Conservation (phyloP, 2,113 vertebrate genomes). For the Herpetotheres cachinnans region DNA sequence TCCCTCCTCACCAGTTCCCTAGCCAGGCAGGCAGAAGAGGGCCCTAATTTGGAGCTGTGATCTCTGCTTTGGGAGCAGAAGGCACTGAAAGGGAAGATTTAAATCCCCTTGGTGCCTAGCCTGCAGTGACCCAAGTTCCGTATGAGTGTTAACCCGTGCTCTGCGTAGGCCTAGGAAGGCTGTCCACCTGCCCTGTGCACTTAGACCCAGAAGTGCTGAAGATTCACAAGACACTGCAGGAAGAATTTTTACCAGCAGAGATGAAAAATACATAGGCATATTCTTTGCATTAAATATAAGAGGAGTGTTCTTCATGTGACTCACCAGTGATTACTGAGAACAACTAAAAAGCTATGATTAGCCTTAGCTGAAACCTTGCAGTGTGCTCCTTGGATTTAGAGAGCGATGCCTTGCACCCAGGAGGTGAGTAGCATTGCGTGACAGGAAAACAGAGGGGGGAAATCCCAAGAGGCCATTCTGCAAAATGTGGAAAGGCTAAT, state of each 20-base stretch:
- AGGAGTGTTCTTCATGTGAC: conserved; percentile 15
- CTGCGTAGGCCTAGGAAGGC: not conserved
- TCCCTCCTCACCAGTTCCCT: not conserved
- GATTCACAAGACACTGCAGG: not conserved
- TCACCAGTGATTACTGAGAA: conserved; percentile 11
- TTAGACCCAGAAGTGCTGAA: not conserved
- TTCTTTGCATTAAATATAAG: not conserved
- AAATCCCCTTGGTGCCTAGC: not conserved
- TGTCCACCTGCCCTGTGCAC: not conserved
- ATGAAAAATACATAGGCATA: not conserved
- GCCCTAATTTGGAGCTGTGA: not conserved
- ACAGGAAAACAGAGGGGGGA: not conserved
- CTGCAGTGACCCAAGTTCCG: not conserved
- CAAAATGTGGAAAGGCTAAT: not conserved
- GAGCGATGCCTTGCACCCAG: not conserved
- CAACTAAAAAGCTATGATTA: conserved; percentile 9
- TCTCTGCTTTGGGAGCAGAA: not conserved
- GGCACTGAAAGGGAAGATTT: not conserved
- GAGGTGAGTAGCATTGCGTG: not conserved
- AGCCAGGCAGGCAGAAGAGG: not conserved
- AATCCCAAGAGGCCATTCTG: not conserved
- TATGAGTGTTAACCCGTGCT: not conserved
- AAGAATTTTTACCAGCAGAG: not conserved
- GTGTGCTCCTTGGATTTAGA: not conserved
- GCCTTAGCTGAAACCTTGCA: not conserved